Base-by-base conservation (phyloP, 2,797 vertebrate species). In the Holocentrus rufus region DNA sequence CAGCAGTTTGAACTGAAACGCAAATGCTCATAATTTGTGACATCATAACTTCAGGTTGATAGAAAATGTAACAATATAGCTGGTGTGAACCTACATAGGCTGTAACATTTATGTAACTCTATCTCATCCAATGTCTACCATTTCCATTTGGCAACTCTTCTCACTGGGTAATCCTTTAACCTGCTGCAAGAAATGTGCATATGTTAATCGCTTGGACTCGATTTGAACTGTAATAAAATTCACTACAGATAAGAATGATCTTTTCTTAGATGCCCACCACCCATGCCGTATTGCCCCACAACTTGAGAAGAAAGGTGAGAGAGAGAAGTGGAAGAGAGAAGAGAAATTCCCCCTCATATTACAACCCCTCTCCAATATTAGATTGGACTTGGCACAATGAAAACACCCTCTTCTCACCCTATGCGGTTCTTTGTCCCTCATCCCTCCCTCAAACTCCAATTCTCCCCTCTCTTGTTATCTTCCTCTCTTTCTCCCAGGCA, bases 351-450 rank as follows among this genome's bases (percentile, higher is more conserved):
- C 36, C 63, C 58, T 90, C 65, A 84, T 81, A 85, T 76, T 75
- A 76, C 74, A 84, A 77, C 77, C 77, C 78, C 65, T 84, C 83
- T 88, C 79, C 72, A 61, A 81, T 75, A 77, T 87, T n/a, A 82
- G 71, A 91, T 78, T 79, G 85, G 82, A 89, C 85, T 93, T 93
- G 87, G 91, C 91, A 92, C 92, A 89, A 83, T 82, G 77, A 62
- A 89, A 88, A 87, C 60, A 75, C 84, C 69, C 78, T 88, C 86
- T 73, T 87, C 77, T 86, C 72, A 81, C 67, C 71, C 72, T 72
- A 65, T 65, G 73, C 14, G 0, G 74, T 80, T 81, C 69, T 72
- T 72, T 42, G 15, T 57, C 58, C 58, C 69, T 59, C 52, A 66
- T 31, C 76, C 77, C 90, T 81, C 82, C 75, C 79, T 60, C 60